phyloP scores from a whole-genome alignment of 1,140 invertebrate genomes.

The Pseudomyrmex concolor region DNA sequence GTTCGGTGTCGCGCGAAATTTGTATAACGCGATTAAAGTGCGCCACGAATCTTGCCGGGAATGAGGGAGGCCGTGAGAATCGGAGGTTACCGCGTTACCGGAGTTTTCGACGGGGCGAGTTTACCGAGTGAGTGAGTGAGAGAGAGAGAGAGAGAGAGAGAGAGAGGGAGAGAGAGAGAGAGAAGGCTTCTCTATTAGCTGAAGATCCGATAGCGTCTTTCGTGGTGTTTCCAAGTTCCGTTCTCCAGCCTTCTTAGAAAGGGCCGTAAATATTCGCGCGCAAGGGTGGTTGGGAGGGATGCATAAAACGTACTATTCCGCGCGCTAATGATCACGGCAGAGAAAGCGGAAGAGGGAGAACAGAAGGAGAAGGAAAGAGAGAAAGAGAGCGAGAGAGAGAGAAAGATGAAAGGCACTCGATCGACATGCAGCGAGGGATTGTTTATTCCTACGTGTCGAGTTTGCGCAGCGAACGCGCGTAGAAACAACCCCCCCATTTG shows the following conservation, averaged over 20 bases:
- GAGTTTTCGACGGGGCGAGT: conserved; percentile 42
- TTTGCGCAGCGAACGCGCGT: conserved; percentile 19
- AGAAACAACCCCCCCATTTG: conserved; percentile 55
- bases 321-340: conserved; percentile 69
- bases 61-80: conserved; percentile 13
- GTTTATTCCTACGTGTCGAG: conserved; percentile 49
- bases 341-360: not conserved
- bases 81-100: conserved; percentile 39
- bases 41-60: conserved; percentile 41
- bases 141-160: too few species aligned
- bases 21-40: conserved; percentile 46
- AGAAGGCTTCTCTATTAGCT: conserved; percentile 52
- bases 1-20: conserved; percentile 41
- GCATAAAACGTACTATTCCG: conserved; percentile 62
- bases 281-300: conserved; percentile 24
- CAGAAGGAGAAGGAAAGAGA: not conserved
- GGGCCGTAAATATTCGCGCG: conserved; percentile 74
- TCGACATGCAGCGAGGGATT: conserved; percentile 43
- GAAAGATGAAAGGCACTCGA: not conserved
- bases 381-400: not conserved
- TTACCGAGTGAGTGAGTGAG: not conserved
- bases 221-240: conserved; percentile 47
- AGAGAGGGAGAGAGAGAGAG: too few species aligned
- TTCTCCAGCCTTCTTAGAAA: conserved; percentile 52
- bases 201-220: conserved; percentile 50